Evolutionary conservation across 2,113 vertebrate genomes (phyloP).

Genomic region (Pseudonaja textilis): DNA sequence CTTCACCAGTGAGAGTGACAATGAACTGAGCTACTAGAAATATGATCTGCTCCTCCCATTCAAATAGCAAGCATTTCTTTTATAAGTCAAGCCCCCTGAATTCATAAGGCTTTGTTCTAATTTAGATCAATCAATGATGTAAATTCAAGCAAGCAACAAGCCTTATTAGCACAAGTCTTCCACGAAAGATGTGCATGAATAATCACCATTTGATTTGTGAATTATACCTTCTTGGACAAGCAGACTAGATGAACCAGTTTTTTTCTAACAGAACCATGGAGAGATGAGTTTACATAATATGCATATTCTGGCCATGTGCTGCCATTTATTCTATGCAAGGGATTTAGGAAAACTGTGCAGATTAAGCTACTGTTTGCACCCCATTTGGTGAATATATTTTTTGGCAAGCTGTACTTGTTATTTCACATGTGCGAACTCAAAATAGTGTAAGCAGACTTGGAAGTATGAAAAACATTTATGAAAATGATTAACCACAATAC

Average conservation of each 20-base stretch:
- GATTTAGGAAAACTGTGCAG: slow-evolving; percentile 69
- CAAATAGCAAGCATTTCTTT: background rate
- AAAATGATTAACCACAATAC: slow-evolving; percentile 52
- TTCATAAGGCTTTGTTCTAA: background rate
- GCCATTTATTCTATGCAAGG: slow-evolving; percentile 60
- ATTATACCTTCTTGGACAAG: slow-evolving; percentile 15
- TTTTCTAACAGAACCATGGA: slow-evolving; percentile 38
- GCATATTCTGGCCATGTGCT: slow-evolving; percentile 60
- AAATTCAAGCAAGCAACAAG: background rate
- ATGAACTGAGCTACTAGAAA: background rate
- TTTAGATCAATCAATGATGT: background rate
- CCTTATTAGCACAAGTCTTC: background rate
- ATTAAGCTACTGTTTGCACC: slow-evolving; percentile 62
- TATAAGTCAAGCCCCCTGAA: background rate
- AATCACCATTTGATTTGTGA: background rate
- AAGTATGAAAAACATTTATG: slow-evolving; percentile 67
- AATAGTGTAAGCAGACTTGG: slow-evolving; percentile 68
- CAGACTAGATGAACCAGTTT: background rate
- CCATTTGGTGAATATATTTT: slow-evolving; percentile 53
- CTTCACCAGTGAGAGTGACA: background rate
- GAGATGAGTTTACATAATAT: slow-evolving; percentile 38
- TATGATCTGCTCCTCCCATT: background rate
- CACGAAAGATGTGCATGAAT: background rate
- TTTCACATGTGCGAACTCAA: slow-evolving; percentile 70
- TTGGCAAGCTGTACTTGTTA: slow-evolving; percentile 67